Base-by-base conservation (phyloP, 2,113 vertebrate genomes). In the Tragelaphus scriptus region DNA sequence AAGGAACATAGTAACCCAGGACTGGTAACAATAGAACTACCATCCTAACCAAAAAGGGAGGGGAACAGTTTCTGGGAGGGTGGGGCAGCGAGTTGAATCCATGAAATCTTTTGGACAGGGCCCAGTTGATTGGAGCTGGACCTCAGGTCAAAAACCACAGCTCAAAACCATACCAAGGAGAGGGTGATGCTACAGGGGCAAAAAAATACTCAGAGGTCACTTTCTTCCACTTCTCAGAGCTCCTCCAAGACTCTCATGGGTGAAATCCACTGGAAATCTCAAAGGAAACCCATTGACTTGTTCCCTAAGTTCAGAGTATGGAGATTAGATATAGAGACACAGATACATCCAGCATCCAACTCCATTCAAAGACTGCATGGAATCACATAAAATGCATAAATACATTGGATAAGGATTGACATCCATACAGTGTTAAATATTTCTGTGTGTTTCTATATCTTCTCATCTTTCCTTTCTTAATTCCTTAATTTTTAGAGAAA, bases 11-110 rank as follows among this genome's bases (percentile, higher is more conserved):
- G 40, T 63, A 55, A 56, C 5, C 53, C 16, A 13, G 36, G 30
- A 30, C 7, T 40, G 51, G 32, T 25, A 47, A 80, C 13, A 19
- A 17, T 3, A 32, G 26, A 59, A 59, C 23, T n/a, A 23, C 14
- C 36, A 79, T 53, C 36, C 2, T 13, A 86, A 23, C 5, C 23
- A 49, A 84, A 94, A 65, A 36, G 30, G 56, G 9, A 47, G 19
- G 49, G 55, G n/a, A 15, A 23, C 2, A 7, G 7, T 53, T 77
- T 95, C 63, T 32, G 80, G 19, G 68, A 53, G 15, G 2, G 47
- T 17, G 16, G n/a, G 13, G 32, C 2, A 25, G 21, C 0, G 3
- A 65, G 1, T 36, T 32, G 32, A 79, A 2, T 47, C 23, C 25
- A 28, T 6, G 7, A 56, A 92, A 28, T n/a, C 5, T 51, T 75